A percentile compares a stretch with the other conserved stretches of the same genome.
Conservation (phyloP, 2,888 invertebrate genomes). For the Mactromeris polynyma region DNA sequence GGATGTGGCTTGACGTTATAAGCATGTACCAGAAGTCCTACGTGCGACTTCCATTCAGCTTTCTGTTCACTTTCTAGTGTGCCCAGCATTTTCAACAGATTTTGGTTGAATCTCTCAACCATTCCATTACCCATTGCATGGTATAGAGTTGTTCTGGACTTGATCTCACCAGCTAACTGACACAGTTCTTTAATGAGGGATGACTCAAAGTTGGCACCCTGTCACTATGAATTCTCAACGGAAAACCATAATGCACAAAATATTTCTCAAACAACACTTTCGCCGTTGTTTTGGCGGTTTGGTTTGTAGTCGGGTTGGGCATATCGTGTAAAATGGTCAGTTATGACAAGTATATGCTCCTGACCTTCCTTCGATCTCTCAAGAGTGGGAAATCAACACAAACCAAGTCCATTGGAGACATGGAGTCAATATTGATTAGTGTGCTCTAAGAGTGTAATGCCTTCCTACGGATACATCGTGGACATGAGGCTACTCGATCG, state of each 20-base stretch:
- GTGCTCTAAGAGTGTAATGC: background rate
- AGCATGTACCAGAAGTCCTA: slow-evolving; percentile 25
- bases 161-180: slow-evolving; percentile 10
- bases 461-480: too few relatives aligned
- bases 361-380: slow-evolving; percentile 14
- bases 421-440: slow-evolving; percentile 23
- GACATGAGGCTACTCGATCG: too few relatives aligned
- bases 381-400: slow-evolving; percentile 41
- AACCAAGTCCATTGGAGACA: slow-evolving; percentile 35
- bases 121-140: slow-evolving; percentile 49
- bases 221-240: too few relatives aligned
- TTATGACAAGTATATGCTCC: too few relatives aligned
- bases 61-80: slow-evolving; percentile 26
- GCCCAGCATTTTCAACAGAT: slow-evolving; percentile 34
- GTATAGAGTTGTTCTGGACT: slow-evolving; percentile 43
- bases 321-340: slow-evolving; percentile 33
- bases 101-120: slow-evolving; percentile 40
- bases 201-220: slow-evolving; percentile 42
- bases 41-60: slow-evolving; percentile 29
- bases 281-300: slow-evolving; percentile 43
- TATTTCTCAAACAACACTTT: slow-evolving; percentile 40
- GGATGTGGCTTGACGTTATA: slow-evolving; percentile 36
- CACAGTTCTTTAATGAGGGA: slow-evolving; percentile 41
- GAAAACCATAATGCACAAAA: slow-evolving; percentile 42
- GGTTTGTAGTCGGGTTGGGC: slow-evolving; percentile 40